These are phyloP conservation scores for Apis florea DNA, from an alignment of 1,140 invertebrate species.

Conservation along the genomic window DNA sequence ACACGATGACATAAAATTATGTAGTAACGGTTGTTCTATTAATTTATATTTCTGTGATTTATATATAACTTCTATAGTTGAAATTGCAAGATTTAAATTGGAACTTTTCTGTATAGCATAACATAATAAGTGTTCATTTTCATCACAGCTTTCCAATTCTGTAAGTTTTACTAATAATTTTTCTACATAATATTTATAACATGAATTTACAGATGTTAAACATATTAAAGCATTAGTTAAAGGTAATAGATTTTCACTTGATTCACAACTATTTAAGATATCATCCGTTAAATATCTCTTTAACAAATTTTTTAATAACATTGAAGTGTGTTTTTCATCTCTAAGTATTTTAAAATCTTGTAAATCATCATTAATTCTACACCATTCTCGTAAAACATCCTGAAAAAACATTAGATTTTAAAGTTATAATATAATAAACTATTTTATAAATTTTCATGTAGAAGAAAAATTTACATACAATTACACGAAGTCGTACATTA, in stretches of 20 bases:
- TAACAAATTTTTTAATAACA: constrained; percentile 57
- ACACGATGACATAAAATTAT: constrained; percentile 59
- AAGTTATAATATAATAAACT: background rate
- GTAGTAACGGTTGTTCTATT: constrained; percentile 70
- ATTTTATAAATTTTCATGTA: background rate
- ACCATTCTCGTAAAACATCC: constrained; percentile 62
- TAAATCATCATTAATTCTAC: constrained; percentile 38
- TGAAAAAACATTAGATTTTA: constrained; percentile 42
- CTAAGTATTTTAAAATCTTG: constrained; percentile 55
- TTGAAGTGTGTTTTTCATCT: constrained; percentile 44
- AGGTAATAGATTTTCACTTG: constrained; percentile 51
- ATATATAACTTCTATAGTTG: constrained; percentile 68
- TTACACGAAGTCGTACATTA: constrained; percentile 65
- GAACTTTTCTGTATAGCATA: constrained; percentile 51
- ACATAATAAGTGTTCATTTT: constrained; percentile 60
- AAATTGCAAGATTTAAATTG: constrained; percentile 55
- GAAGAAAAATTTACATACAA: constrained; percentile 60
- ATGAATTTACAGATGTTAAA: constrained; percentile 41
- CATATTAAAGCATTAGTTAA: constrained; percentile 58
- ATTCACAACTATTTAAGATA: constrained; percentile 37
- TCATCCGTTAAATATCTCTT: constrained; percentile 67
- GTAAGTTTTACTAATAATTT: constrained; percentile 62
- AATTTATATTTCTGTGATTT: constrained; percentile 57
- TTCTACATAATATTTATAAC: constrained; percentile 38
- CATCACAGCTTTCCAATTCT: constrained; percentile 50